Conservation (phyloP, 2,113 vertebrate species). For the Ivindomyrus marchei region DNA sequence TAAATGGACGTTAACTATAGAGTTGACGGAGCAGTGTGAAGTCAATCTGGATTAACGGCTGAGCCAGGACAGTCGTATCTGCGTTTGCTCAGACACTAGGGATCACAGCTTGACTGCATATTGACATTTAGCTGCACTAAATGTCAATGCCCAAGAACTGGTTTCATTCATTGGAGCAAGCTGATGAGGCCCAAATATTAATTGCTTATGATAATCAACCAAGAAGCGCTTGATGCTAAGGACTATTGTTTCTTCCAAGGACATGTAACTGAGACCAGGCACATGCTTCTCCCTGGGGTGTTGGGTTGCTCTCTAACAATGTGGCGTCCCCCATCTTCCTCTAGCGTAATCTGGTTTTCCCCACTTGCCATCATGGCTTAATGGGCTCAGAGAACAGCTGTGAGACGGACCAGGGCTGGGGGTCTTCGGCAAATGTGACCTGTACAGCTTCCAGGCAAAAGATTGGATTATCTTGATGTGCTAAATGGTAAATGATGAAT, state of each 20-base stretch:
- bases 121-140: slow-evolving; percentile 3
- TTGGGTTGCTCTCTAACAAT: background rate
- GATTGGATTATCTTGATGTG: background rate
- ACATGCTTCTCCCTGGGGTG: background rate
- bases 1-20: slow-evolving; percentile 10
- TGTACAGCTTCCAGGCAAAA: background rate
- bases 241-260: background rate
- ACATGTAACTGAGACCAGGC: background rate
- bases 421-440: background rate
- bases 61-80: background rate
- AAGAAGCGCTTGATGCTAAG: background rate
- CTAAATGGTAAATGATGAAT: background rate
- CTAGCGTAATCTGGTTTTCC: background rate
- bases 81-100: background rate
- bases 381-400: background rate
- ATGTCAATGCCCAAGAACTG: background rate
- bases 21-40: background rate
- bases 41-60: slow-evolving; percentile 3
- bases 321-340: background rate
- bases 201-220: background rate
- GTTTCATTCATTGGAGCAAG: background rate
- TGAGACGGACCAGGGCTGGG: background rate
- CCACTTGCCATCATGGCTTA: background rate
- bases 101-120: background rate
- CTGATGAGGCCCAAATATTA: slow-evolving; percentile 3